These are phyloP conservation scores for Hypothenemus hampei DNA, from an alignment of 1,140 invertebrate species.

Conservation along the genomic window DNA sequence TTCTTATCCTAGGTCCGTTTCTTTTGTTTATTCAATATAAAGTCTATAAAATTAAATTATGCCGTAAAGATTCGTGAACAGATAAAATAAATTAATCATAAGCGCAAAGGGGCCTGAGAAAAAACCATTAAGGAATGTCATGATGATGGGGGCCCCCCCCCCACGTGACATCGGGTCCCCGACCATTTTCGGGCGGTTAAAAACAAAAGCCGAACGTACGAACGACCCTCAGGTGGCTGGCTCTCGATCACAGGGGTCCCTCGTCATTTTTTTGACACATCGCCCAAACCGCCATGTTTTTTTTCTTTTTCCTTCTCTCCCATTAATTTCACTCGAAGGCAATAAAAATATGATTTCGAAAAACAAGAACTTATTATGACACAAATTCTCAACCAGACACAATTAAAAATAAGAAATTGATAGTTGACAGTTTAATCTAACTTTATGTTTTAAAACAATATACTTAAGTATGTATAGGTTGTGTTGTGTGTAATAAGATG, in stretches of 20 bases:
- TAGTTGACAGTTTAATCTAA: too few relatives aligned
- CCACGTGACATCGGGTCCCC: slow-evolving; percentile 12
- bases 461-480: too few relatives aligned
- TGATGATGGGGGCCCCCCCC: slow-evolving; percentile 16
- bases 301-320: too few relatives aligned
- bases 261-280: slow-evolving; percentile 23
- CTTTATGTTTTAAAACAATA: too few relatives aligned
- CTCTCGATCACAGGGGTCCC: slow-evolving; percentile 15
- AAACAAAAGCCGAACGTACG: slow-evolving; percentile 6
- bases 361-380: too few relatives aligned
- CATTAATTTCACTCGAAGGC: too few relatives aligned
- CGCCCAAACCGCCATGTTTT: slow-evolving; percentile 5
- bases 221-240: slow-evolving; percentile 18
- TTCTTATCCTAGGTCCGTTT: too few relatives aligned
- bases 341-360: too few relatives aligned
- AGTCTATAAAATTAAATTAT: slow-evolving; percentile 24
- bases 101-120: slow-evolving; percentile 20
- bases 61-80: slow-evolving; percentile 21
- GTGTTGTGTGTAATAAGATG: too few relatives aligned
- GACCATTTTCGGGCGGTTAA: slow-evolving; percentile 16
- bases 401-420: too few relatives aligned
- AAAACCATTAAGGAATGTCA: slow-evolving; percentile 23
- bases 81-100: slow-evolving; percentile 25
- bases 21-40: slow-evolving; percentile 24
- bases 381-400: too few relatives aligned